A percentile compares a stretch with the other conserved stretches of the same genome.
Evolutionary conservation across 2,888 invertebrate genomes (phyloP).

Genomic region (Gastrophysa polygoni): DNA sequence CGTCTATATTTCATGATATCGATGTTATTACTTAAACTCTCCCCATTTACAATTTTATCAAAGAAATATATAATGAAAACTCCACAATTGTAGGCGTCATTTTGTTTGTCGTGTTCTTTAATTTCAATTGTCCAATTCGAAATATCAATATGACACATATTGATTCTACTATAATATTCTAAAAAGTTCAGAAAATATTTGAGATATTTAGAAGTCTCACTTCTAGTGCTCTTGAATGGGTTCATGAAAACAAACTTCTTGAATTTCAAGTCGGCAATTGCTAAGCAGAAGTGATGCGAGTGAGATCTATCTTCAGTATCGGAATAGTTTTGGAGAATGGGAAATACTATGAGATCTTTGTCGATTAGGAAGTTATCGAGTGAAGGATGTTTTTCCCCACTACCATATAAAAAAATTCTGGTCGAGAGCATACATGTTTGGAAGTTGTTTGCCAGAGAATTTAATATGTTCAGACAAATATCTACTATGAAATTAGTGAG

Average conservation of each 20-base stretch:
- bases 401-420: slow-evolving; percentile 2
- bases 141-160: neutral
- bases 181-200: neutral
- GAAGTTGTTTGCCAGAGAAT: neutral
- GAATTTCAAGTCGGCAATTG: slow-evolving; percentile 1
- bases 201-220: slow-evolving; percentile 5
- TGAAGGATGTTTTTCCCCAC: neutral
- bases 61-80: slow-evolving; percentile 16
- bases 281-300: slow-evolving; percentile 13
- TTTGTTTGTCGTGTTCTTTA: slow-evolving; percentile 3
- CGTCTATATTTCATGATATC: slow-evolving; percentile 9
- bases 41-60: slow-evolving; percentile 7
- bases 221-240: slow-evolving; percentile 4
- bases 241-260: slow-evolving; percentile 14
- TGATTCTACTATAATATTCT: neutral
- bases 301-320: neutral
- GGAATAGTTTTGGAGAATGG: slow-evolving; percentile 8
- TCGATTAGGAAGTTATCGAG: neutral
- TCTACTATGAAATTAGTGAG: slow-evolving; percentile 13
- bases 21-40: neutral
- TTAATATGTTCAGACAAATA: slow-evolving; percentile 13
- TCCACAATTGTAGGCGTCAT: slow-evolving; percentile 6
- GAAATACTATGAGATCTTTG: slow-evolving; percentile 1
- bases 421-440: slow-evolving; percentile 8
- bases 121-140: slow-evolving; percentile 7